Base-by-base conservation (phyloP, 2,797 vertebrate genomes). In the Micrastur ruficollis region DNA sequence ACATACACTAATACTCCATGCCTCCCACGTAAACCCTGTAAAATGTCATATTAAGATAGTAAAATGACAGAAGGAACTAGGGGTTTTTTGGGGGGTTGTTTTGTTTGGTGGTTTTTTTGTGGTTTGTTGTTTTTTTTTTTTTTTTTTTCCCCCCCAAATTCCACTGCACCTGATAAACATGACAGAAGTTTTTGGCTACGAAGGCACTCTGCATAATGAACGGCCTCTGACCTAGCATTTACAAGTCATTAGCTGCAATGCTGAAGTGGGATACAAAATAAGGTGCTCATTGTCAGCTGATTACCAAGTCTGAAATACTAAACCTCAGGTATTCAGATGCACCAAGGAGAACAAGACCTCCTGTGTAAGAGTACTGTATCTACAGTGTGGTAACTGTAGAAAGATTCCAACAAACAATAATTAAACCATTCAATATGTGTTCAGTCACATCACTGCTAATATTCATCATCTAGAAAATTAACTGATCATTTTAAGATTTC, bases 231-330 rank as follows among this genome's bases (percentile, higher is more conserved):
- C 96, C 86, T 36, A 96, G 83, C 63, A 87, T 94, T 94, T 97
- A 95, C 61, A 95, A 97, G 90, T 94, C 92, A 98, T 97, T 97
- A 97, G 91, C 72, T 95, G 73, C 89, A 95, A 29, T 38, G 84
- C 59, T 93, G 79, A 96, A 94, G 40, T 29, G 78, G 89, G 73
- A 42, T 58, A 93, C 70, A 97, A 96, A 86, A 98, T 97, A 98
- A 98, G 97, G 93, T 82, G 14, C 47, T 89, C 92, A 97, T 84
- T 98, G 96, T 98, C 82, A 93, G 56, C 73, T 88, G 84, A 91
- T 97, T 94, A 97, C 97, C 82, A 96, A 95, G 89, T 91, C 81
- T 95, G 97, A 98, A 98, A 98, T 63, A 97, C 96, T 96, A 98
- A 95, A 98, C 97, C 95, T 86, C 68, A 95, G 89, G 89, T 94